Conservation (phyloP, 2,797 vertebrate species). For the Hydrolagus colliei region DNA sequence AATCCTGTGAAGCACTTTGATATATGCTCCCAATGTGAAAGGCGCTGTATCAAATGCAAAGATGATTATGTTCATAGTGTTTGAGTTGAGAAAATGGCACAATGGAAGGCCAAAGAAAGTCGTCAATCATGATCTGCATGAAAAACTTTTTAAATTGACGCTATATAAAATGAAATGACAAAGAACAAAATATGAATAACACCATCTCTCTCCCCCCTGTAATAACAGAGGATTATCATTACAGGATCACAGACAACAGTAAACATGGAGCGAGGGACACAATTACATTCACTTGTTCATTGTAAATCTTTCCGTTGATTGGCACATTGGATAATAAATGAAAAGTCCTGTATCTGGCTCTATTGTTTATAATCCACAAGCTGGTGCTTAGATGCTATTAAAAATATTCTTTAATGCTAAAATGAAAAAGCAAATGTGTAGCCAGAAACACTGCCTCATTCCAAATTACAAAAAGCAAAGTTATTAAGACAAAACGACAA, state of each 20-base stretch:
- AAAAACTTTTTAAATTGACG: no score
- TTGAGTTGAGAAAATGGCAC: no score
- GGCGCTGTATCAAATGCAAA: no score
- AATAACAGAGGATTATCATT: not conserved
- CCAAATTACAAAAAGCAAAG: not conserved
- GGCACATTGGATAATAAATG: not conserved
- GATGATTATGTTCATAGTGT: no score
- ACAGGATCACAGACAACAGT: not conserved
- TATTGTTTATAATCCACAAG: not conserved
- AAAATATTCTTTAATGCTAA: not conserved
- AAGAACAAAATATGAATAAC: not conserved
- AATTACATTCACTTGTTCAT: not conserved
- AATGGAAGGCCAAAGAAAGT: no score
- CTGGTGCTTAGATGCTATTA: not conserved
- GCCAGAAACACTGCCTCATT: not conserved
- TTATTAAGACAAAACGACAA: not conserved
- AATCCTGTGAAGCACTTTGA: no score
- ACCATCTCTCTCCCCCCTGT: not conserved
- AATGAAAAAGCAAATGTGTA: not conserved
- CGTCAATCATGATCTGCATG: no score
- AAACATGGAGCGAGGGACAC: not conserved
- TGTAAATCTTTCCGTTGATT: not conserved
- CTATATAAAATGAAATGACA: no score
- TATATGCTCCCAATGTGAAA: no score
- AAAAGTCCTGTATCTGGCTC: not conserved